Conservation (phyloP, 2,888 invertebrate species). For the Abrostola tripartita region DNA sequence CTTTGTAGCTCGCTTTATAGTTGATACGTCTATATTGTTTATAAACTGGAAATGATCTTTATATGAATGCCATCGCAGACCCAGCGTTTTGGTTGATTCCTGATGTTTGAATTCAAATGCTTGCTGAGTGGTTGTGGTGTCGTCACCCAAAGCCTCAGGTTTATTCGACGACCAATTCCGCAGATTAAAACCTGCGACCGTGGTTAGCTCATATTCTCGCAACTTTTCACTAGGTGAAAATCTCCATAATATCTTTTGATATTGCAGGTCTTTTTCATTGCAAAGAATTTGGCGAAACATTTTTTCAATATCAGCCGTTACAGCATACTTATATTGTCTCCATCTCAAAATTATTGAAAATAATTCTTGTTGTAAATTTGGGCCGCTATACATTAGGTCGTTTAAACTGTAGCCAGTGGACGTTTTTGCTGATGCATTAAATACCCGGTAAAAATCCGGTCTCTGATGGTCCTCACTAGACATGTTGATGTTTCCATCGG, state of each 20-base stretch:
- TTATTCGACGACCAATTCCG: constrained; percentile 9
- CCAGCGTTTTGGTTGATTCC: constrained; percentile 27
- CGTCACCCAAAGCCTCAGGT: not conserved
- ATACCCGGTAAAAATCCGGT: constrained; percentile 9
- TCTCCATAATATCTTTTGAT: constrained; percentile 11
- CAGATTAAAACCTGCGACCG: constrained; percentile 5
- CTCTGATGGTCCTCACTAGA: constrained; percentile 7
- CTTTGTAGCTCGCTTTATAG: not conserved
- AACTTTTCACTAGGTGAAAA: not conserved
- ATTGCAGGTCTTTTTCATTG: constrained; percentile 1
- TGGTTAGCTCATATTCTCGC: not conserved
- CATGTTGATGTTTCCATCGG: not conserved
- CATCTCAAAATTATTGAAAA: not conserved
- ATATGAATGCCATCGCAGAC: constrained; percentile 14
- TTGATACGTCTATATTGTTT: not conserved
- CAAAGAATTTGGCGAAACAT: constrained; percentile 3
- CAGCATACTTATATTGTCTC: not conserved
- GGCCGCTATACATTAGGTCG: constrained; percentile 1
- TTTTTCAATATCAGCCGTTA: constrained; percentile 6
- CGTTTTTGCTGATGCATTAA: constrained; percentile 11
- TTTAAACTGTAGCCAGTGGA: not conserved
- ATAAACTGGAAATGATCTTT: not conserved
- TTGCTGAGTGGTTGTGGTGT: not conserved
- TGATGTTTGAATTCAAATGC: constrained; percentile 27
- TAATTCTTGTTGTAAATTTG: constrained; percentile 7